Conservation (phyloP, 1,140 invertebrate species). For the Drosophila chauvacae region DNA sequence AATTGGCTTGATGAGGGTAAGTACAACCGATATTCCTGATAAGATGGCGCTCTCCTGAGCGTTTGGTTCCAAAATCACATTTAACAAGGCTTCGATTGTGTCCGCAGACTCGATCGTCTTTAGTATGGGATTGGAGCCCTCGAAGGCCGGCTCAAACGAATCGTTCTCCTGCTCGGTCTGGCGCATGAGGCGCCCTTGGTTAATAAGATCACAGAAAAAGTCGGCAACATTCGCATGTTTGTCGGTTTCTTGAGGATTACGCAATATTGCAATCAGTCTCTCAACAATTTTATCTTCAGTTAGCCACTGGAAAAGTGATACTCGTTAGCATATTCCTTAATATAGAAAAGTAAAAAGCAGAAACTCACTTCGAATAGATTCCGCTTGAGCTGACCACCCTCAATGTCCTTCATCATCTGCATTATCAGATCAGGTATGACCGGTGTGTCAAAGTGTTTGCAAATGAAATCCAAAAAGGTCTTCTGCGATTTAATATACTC, state of each 20-base stretch:
- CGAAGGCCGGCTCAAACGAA: slow-evolving; percentile 80
- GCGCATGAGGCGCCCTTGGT: slow-evolving; percentile 88
- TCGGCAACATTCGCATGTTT: slow-evolving; percentile 93
- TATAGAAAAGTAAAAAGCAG: accelerated
- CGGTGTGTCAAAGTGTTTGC: slow-evolving; percentile 96
- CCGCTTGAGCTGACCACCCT: slow-evolving; percentile 90
- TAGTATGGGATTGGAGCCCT: slow-evolving; percentile 79
- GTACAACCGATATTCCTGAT: slow-evolving; percentile 91
- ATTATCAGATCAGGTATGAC: slow-evolving; percentile 97
- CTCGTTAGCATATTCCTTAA: background rate
- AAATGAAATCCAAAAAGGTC: slow-evolving; percentile 93
- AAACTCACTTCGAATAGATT: slow-evolving; percentile 92
- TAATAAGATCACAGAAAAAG: slow-evolving; percentile 92
- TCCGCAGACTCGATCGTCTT: slow-evolving; percentile 74
- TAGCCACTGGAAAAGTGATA: slow-evolving; percentile 90
- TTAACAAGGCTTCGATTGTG: slow-evolving; percentile 86
- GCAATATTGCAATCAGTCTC: slow-evolving; percentile 91
- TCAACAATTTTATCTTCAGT: slow-evolving; percentile 94
- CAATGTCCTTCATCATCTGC: slow-evolving; percentile 94
- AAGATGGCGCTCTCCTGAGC: slow-evolving; percentile 91
- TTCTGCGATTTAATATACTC: slow-evolving; percentile 94
- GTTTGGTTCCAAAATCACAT: slow-evolving; percentile 89
- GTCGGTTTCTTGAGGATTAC: slow-evolving; percentile 89
- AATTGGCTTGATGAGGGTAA: slow-evolving; percentile 88
- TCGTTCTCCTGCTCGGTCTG: slow-evolving; percentile 86